Conservation (phyloP, 2,113 vertebrate genomes). For the Triplophysa rosa region DNA sequence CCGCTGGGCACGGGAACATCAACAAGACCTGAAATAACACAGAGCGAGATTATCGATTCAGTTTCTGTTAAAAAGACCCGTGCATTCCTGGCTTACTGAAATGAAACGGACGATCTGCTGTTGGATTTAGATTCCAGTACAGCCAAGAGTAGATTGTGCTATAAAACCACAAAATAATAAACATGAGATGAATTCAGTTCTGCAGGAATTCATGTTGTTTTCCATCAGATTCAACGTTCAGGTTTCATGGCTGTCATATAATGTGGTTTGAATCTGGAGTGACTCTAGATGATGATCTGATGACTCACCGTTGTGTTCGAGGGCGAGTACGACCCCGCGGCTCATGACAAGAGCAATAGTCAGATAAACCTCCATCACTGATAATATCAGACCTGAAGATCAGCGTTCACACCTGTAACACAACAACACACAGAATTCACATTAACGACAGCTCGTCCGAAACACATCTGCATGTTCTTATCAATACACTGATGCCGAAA, state of each 20-base stretch:
- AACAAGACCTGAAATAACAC: constrained; percentile 32
- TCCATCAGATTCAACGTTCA: neutral
- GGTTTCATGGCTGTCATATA: neutral
- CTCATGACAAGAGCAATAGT: constrained; percentile 12
- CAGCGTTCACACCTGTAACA: constrained; percentile 1
- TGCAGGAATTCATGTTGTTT: too few species aligned
- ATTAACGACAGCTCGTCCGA: neutral
- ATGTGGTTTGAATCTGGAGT: neutral
- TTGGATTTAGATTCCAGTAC: neutral
- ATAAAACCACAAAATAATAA: neutral
- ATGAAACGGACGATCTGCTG: neutral
- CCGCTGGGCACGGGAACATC: constrained; percentile 60
- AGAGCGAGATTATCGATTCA: neutral
- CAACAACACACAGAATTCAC: neutral
- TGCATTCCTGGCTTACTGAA: neutral
- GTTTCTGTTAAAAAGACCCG: too few species aligned
- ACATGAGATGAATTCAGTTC: neutral
- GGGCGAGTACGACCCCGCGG: neutral
- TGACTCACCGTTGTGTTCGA: constrained; percentile 21
- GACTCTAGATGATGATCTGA: neutral
- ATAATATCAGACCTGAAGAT: neutral
- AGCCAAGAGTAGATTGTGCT: too few species aligned
- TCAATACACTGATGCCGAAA: too few species aligned
- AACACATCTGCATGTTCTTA: neutral
- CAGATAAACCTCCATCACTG: constrained; percentile 9